Evolutionary conservation across 2,113 vertebrate species (phyloP), one percentile per base, ranked within the genome.

Genomic region (Sisor rabdophorus): DNA sequence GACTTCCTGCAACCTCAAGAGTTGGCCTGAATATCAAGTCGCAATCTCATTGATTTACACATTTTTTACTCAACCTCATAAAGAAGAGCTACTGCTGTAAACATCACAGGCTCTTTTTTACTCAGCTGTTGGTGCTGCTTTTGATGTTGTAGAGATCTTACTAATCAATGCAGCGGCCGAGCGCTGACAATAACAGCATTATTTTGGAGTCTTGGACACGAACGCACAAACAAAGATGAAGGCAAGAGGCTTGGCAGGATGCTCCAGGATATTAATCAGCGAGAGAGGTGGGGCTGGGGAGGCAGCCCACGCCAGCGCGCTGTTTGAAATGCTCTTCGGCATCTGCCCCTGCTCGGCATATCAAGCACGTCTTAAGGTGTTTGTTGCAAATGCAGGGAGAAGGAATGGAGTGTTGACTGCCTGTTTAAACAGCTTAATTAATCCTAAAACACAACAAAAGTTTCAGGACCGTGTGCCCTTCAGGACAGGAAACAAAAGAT

Each of bases 1-100:
- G 67, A 88, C 84, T 87, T 87, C 85, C 85, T 81, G 87, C 81
- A 83, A 81, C 86, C 81, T 76, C 75, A 82, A 72, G 70, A 22
- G 19, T 75, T 22, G 75, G n/a, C 61, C 83, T 76, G 82, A 80
- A 87, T 88, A 85, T 84, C 73, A 86, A 88, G 75, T 71, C 22
- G 11, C 13, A 79, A 70, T 84, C 44, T 61, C 81, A 88, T 84
- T 88, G 83, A 87, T 87, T 81, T 61, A 55, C 82, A 86, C 71
- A 30, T 69, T 30, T 71, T 79, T 75, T 80, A 71, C 82, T 70
- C 71, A 72, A 30, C 44, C 71, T 67, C 32, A 9, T 53, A 52
- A 11, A 54, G 75, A 82, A 59, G 26, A 61, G 32, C 28, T 58
- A 40, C 56, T 48, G 79, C 61, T 64, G 71, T 72, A 60, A 73